Evolutionary conservation across 1,140 invertebrate species (phyloP).

Genomic region (Notospermus geniculatus): DNA sequence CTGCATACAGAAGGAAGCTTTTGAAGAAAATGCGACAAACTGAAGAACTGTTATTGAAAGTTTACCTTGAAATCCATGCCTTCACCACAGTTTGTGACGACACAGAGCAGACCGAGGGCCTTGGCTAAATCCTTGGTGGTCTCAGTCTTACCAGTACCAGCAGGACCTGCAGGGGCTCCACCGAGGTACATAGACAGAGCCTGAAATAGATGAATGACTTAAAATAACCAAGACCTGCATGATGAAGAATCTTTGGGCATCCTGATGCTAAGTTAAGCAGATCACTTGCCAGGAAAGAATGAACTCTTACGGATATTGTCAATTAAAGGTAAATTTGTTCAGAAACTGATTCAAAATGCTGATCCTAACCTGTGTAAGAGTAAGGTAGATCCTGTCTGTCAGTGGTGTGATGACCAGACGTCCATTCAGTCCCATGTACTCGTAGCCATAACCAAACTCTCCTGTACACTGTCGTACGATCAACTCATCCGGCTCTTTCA

Average conservation of each 20-base stretch:
- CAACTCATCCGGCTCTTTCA: slow-evolving; percentile 75
- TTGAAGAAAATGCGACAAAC: not conserved
- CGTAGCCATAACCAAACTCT: slow-evolving; percentile 85
- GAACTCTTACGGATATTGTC: too few relatives aligned
- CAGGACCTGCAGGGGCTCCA: slow-evolving; percentile 71
- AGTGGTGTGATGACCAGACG: slow-evolving; percentile 85
- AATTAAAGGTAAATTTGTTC: too few relatives aligned
- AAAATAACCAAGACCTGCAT: too few relatives aligned
- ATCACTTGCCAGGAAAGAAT: too few relatives aligned
- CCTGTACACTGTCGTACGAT: slow-evolving; percentile 82
- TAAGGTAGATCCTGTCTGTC: slow-evolving; percentile 87
- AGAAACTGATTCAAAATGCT: not conserved
- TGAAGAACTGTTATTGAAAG: not conserved
- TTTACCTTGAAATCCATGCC: slow-evolving; percentile 77
- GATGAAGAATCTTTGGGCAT: too few relatives aligned
- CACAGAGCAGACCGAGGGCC: slow-evolving; percentile 78
- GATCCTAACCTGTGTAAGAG: slow-evolving; percentile 73
- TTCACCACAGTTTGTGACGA: slow-evolving; percentile 90
- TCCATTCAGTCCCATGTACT: slow-evolving; percentile 91
- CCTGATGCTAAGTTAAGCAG: too few relatives aligned
- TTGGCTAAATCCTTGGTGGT: slow-evolving; percentile 88
- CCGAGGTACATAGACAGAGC: slow-evolving; percentile 84
- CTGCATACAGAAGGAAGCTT: not conserved
- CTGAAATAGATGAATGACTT: slow-evolving; percentile 45
- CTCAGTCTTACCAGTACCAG: slow-evolving; percentile 84